Percentiles rank a stretch among this genome's conserved stretches.
Conservation (phyloP, 2,113 vertebrate genomes). For the Bungarus multicinctus region DNA sequence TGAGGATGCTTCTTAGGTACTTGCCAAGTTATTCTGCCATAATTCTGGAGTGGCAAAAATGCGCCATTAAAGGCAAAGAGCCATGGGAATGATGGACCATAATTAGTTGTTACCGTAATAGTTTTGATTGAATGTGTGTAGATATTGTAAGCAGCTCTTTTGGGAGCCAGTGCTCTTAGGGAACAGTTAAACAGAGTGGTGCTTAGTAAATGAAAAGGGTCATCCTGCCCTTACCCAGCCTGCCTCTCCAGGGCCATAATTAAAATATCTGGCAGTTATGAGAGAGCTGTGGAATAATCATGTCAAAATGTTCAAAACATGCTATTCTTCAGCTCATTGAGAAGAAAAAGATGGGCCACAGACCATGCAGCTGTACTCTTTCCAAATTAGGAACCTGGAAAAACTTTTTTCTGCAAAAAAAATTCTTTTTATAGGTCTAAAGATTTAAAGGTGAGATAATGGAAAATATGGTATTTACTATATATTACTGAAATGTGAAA, state of each 20-base stretch:
- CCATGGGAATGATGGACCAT: constrained; percentile 52
- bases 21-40: constrained; percentile 30
- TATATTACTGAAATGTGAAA: neutral
- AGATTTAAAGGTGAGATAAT: neutral
- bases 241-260: neutral
- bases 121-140: constrained; percentile 59
- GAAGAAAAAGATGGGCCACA: neutral
- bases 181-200: constrained; percentile 22
- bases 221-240: neutral
- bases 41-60: constrained; percentile 38
- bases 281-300: constrained; percentile 14
- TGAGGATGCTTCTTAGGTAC: constrained; percentile 45
- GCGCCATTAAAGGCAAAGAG: constrained; percentile 55
- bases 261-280: neutral
- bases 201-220: constrained; percentile 13
- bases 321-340: neutral
- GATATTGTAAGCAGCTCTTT: constrained; percentile 35
- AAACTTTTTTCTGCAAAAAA: neutral
- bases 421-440: neutral
- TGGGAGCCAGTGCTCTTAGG: constrained; percentile 13
- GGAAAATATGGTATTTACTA: neutral
- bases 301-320: neutral
- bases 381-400: neutral
- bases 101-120: constrained; percentile 64
- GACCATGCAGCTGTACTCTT: neutral